Base-by-base conservation (phyloP, 2,888 invertebrate species). In the Subacronicta megacephala region DNA sequence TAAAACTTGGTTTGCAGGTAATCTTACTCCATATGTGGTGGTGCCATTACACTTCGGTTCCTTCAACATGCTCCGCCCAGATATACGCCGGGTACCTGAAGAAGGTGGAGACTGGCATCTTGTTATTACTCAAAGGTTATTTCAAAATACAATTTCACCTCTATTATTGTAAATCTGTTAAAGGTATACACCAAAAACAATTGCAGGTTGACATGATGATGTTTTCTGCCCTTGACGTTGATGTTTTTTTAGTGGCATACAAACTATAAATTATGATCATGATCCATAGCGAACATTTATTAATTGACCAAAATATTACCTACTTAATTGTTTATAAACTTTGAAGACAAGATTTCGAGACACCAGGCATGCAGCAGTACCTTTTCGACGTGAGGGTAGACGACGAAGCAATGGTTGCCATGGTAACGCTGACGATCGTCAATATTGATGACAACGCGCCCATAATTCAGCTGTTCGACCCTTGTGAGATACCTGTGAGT, bases 371-470 rank as follows among this genome's bases (percentile, higher is more conserved):
- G 90, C 84, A 80, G 60, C 58, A 60, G 10, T 95, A 95, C 77
- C 74, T 83, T 61, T 94, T 95, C 70, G 75, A 82, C 10, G 75
- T 95, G 7, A 71, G 72, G 3, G 80, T 82, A 15, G 63, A 77
- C 0, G 84, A 79, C 1, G 74, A 88, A 60, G 0, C 60, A 5
- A 63, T 81, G n/a, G 69, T 57, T n/a, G 87, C 69, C n/a, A 56
- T 43, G n/a, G 90, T 95, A 38, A 78, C 87, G 2, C 86, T 95
- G 10, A 61, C 75, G 4, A 89, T 95, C 15, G 84, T 88, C 7
- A 95, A 95, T 71, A 95, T 95, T 44, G 95, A 95, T 59, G 95
- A 95, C 80, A 94, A 95, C 64, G 82, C 88, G 1, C 94, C 95
- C 3, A 85, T 95, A 37, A 92, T 95, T 35, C 89, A 92, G 38